These are phyloP conservation scores for Emmelina monodactyla DNA, from an alignment of 2,888 invertebrate species.

Conservation along the genomic window DNA sequence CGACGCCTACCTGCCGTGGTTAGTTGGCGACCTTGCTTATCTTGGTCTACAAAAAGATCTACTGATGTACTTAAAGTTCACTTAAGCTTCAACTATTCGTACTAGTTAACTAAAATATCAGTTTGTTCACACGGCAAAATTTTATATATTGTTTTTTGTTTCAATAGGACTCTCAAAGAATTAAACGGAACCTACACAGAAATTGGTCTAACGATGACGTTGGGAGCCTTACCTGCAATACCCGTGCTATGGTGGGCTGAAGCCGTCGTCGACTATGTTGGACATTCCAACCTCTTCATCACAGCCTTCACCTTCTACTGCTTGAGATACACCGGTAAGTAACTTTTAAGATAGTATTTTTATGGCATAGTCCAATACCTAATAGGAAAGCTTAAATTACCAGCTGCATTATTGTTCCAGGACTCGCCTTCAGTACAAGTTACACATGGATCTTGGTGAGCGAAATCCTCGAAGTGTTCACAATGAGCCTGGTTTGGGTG, in stretches of 20 bases:
- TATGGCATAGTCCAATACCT: not conserved
- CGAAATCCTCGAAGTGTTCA: conserved; percentile 78
- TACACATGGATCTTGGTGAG: conserved; percentile 73
- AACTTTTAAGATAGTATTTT: not conserved
- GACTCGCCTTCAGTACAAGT: conserved; percentile 62
- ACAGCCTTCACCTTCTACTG: conserved; percentile 84
- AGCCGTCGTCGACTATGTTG: conserved; percentile 82
- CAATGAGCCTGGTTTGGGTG: conserved; percentile 80
- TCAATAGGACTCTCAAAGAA: conserved; percentile 69
- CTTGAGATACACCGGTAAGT: conserved; percentile 73
- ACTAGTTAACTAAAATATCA: too few relatives aligned
- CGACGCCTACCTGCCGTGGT: conserved; percentile 80
- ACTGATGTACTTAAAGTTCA: too few relatives aligned
- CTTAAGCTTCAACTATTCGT: too few relatives aligned
- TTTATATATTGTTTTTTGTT: too few relatives aligned
- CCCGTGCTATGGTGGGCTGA: conserved; percentile 81
- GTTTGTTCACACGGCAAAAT: too few relatives aligned
- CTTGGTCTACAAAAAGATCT: too few relatives aligned
- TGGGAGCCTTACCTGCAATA: conserved; percentile 74
- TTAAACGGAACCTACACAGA: conserved; percentile 60
- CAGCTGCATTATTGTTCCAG: conserved; percentile 28
- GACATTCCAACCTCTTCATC: conserved; percentile 83
- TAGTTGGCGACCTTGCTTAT: too few relatives aligned
- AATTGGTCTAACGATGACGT: conserved; percentile 71
- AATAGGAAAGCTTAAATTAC: too few relatives aligned